Evolutionary conservation across 2,113 vertebrate species (phyloP), one percentile per base, ranked within the genome.

Genomic region (Nematolebias whitei): DNA sequence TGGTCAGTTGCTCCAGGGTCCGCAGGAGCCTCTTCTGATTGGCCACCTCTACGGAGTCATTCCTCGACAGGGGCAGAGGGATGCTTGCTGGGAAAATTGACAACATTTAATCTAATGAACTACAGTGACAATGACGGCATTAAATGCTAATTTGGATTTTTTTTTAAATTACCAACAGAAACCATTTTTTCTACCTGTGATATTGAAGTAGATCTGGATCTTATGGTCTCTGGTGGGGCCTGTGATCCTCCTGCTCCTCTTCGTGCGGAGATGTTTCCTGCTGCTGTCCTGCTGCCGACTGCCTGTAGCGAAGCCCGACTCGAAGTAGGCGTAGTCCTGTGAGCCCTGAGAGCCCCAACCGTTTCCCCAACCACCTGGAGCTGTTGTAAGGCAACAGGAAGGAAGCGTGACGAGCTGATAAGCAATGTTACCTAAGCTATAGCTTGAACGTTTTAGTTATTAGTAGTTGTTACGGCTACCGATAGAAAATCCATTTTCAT

Each of bases 401-500:
- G 10, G 57, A 64, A 22, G 24, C 52, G 26, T 0, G 45, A 55
- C 16, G 2, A 56, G 15, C 14, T 5, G 1, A 39, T 10, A 0
- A 50, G 9, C 5, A 5, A 8, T 10, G 2, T 10, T 8, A 35
- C 4, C 16, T 12, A 49, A 57, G 69, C 20, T 5, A 9, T 2
- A 24, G 1, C 9, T 22, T 12, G 4, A 0, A 18, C 11, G 14
- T 39, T 70, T n/a, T 2, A 12, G 8, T 12, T 40, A 12, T 66
- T 20, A 48, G 13, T 39, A 14, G 1, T 1, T 23, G 18, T 23
- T 23, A 41, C 13, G 64, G 82, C 87, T 92, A 99, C 97, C 94
- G 60, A 98, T 98, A 35, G 95, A 95, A 90, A 98, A 99, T 70
- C 98, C 98, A 56, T 99, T 99, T 80, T 98, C 96, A 0, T 99